phyloP scores from a whole-genome alignment of 2,113 vertebrate genomes.

The Holacanthus passer region DNA sequence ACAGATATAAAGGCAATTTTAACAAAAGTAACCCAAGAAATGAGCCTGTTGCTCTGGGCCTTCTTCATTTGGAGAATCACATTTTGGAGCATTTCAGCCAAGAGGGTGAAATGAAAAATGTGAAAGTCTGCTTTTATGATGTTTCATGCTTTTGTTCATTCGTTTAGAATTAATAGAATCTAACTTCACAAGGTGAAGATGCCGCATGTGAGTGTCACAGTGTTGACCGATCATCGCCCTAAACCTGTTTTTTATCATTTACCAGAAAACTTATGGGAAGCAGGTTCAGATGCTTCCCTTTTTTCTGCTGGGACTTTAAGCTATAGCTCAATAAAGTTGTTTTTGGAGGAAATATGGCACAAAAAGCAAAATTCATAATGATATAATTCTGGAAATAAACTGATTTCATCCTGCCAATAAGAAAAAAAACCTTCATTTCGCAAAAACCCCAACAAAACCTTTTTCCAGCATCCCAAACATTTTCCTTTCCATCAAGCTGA shows the following conservation, averaged over 20 bases:
- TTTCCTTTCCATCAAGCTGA: slow-evolving; percentile 33
- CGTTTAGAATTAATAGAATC: not conserved
- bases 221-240: not conserved
- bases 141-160: not conserved
- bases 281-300: not conserved
- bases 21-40: not conserved
- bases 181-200: not conserved
- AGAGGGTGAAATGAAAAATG: not conserved
- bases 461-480: not conserved
- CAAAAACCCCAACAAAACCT: not conserved
- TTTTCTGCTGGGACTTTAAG: not conserved
- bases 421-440: not conserved
- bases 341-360: not conserved
- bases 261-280: not conserved
- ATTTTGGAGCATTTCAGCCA: not conserved
- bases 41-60: not conserved
- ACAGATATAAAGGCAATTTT: not conserved
- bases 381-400: slow-evolving; percentile 14
- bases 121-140: not conserved
- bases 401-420: not conserved
- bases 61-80: not conserved
- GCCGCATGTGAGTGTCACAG: not conserved
- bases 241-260: not conserved
- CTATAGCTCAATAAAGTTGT: not conserved
- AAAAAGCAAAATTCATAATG: not conserved